Conservation (phyloP, 2,113 vertebrate genomes). For the Bambusicola thoracicus region DNA sequence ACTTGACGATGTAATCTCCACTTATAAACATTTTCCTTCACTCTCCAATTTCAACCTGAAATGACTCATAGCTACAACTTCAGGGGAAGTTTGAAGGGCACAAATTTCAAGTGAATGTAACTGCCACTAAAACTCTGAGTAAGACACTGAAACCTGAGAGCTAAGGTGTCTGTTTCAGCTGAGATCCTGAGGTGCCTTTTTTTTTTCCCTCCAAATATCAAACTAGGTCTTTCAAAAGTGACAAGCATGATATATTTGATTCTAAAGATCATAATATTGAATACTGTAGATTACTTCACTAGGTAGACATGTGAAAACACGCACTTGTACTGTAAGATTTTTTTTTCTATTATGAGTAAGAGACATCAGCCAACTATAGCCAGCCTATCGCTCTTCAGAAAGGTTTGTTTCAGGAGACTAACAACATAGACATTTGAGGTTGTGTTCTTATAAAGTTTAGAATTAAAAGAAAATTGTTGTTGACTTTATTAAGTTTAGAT, state of each 20-base stretch:
- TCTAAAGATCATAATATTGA: background rate
- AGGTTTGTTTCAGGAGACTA: background rate
- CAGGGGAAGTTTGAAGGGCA: background rate
- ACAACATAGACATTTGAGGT: background rate
- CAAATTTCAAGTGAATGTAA: background rate
- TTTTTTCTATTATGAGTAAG: background rate
- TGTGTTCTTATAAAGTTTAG: background rate
- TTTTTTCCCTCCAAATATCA: background rate
- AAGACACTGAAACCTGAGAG: background rate
- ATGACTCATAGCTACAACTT: background rate
- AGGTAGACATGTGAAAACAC: background rate
- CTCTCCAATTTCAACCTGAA: background rate
- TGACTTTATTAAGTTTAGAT: background rate
- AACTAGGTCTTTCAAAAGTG: background rate
- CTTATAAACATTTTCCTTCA: background rate
- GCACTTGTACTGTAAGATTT: background rate
- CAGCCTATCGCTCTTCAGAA: background rate
- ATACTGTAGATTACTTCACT: background rate
- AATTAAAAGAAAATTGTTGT: background rate
- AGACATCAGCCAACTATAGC: background rate
- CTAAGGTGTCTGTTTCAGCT: background rate
- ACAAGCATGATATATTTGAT: background rate
- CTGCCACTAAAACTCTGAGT: background rate
- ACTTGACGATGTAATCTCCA: background rate
- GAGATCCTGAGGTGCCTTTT: background rate